Conservation (phyloP, 2,113 vertebrate genomes). For the Prietella phreatophila region DNA sequence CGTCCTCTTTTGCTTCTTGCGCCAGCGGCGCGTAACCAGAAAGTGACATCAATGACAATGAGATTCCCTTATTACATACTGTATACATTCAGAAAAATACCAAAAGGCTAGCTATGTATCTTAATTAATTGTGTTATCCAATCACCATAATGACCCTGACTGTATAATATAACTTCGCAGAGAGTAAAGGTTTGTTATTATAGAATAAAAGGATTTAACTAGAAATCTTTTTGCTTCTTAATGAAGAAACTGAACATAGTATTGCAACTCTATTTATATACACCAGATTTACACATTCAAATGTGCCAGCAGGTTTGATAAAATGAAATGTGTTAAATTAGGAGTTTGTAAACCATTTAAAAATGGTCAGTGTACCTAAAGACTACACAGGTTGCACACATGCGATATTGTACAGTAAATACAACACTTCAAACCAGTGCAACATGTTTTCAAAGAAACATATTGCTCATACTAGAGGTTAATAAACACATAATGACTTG, state of each 20-base stretch:
- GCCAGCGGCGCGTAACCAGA: too few species aligned
- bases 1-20: too few species aligned
- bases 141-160: background rate
- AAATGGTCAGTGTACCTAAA: background rate
- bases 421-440: background rate
- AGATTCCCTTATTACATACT: background rate
- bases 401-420: background rate
- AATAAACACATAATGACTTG: background rate
- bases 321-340: slow-evolving; percentile 3
- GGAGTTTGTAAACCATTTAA: background rate
- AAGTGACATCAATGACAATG: background rate
- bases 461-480: background rate
- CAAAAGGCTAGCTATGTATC: background rate
- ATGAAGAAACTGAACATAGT: background rate
- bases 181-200: background rate
- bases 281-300: background rate
- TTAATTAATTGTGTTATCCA: background rate
- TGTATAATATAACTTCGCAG: background rate
- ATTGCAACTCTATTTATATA: background rate
- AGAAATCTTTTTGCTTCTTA: background rate
- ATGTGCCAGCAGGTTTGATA: background rate
- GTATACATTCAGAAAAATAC: background rate
- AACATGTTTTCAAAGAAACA: background rate
- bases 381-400: background rate
- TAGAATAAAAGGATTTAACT: background rate